Evolutionary conservation across 1,140 invertebrate genomes (phyloP).

Genomic region (Drosophila rufa): DNA sequence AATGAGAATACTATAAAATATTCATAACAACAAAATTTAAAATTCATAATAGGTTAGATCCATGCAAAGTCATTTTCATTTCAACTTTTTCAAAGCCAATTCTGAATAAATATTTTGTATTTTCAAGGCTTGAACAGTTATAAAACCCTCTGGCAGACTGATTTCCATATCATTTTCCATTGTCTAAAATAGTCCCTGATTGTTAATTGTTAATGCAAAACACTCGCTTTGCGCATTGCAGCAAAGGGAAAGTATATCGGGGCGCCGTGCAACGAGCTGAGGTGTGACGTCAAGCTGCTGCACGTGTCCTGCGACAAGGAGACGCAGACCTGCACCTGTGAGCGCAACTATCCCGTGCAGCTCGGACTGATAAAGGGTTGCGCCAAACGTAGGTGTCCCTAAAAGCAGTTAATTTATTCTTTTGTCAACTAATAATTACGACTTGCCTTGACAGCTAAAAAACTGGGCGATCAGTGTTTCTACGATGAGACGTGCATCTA

Average conservation of each 20-base stretch:
- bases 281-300: constrained; percentile 89
- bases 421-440: not conserved
- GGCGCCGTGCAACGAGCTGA: constrained; percentile 89
- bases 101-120: too few species aligned
- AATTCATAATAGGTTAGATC: too few species aligned
- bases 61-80: too few species aligned
- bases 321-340: constrained; percentile 90
- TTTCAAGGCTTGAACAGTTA: too few species aligned
- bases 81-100: too few species aligned
- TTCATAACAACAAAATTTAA: too few species aligned
- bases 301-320: constrained; percentile 91
- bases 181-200: not conserved
- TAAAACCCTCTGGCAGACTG: not conserved
- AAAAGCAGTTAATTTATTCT: not conserved
- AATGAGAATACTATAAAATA: too few species aligned
- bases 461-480: constrained; percentile 93
- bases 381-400: constrained; percentile 91
- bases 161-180: not conserved
- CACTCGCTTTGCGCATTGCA: constrained; percentile 63
- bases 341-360: constrained; percentile 91
- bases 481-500: constrained; percentile 92
- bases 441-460: constrained; percentile 87
- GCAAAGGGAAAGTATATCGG: constrained; percentile 91
- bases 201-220: constrained; percentile 38
- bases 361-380: constrained; percentile 91